Conservation (phyloP, 2,797 vertebrate genomes). For the Eidolon dupreanum region DNA sequence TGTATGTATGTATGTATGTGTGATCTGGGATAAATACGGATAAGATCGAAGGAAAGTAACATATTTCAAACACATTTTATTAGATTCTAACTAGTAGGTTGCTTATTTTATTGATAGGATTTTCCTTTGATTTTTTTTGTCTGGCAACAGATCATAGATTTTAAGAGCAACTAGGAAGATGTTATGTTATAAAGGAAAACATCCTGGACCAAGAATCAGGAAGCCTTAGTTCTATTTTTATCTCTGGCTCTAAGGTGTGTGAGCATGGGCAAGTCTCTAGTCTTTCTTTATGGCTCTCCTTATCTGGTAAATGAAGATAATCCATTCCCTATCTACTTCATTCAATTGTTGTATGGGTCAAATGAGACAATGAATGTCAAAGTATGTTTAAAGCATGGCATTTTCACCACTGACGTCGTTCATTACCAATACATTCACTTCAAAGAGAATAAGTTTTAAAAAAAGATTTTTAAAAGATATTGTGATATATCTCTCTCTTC, state of each 20-base stretch:
- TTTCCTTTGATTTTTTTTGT: slow-evolving; percentile 8
- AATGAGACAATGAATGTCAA: not conserved
- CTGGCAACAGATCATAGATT: not conserved
- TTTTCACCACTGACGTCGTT: not conserved
- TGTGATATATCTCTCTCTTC: not conserved
- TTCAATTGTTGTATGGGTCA: not conserved
- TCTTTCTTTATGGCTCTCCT: not conserved
- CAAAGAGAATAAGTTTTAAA: not conserved
- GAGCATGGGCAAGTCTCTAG: not conserved
- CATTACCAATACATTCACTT: not conserved
- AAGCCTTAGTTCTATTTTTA: slow-evolving; percentile 7
- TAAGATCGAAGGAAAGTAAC: not conserved
- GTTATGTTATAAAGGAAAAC: not conserved
- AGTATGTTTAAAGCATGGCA: not conserved
- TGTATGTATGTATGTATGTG: not conserved
- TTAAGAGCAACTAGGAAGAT: not conserved
- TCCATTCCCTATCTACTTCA: not conserved
- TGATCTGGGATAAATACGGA: not conserved
- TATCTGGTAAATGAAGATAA: slow-evolving; percentile 39
- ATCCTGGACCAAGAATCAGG: not conserved
- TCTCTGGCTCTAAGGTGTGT: not conserved
- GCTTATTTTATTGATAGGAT: slow-evolving; percentile 2
- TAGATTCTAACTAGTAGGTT: not conserved
- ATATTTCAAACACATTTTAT: not conserved
- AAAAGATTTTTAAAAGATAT: not conserved